Evolutionary conservation across 2,888 invertebrate genomes (phyloP).

Genomic region (Cybosia mesomella): DNA sequence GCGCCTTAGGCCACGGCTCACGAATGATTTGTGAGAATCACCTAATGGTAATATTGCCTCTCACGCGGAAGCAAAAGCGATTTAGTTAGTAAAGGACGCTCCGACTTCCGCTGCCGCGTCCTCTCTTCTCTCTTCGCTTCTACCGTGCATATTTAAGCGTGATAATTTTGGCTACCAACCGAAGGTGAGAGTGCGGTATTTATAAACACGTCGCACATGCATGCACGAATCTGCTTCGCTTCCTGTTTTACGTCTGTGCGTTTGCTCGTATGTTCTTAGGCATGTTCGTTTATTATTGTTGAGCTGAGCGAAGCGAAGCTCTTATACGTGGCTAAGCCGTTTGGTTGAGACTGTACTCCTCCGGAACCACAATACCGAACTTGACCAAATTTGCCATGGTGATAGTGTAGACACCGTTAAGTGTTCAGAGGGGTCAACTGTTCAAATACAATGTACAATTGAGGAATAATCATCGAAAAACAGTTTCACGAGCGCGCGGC

Average conservation of each 20-base stretch:
- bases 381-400: no score
- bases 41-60: not conserved
- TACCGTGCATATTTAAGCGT: constrained; percentile 51
- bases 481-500: no score
- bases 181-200: constrained; percentile 82
- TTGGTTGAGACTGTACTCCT: no score
- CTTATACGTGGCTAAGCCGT: no score
- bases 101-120: constrained; percentile 36
- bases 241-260: constrained; percentile 63
- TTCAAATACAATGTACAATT: no score
- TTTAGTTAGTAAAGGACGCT: constrained; percentile 11
- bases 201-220: constrained; percentile 61
- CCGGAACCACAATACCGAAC: no score
- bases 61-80: not conserved
- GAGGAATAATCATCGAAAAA: no score
- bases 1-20: not conserved
- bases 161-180: constrained; percentile 80
- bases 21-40: not conserved
- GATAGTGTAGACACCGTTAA: no score
- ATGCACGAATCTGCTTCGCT: constrained; percentile 64
- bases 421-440: no score
- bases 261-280: constrained; percentile 31
- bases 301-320: no score
- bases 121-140: constrained; percentile 38
- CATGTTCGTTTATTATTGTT: constrained; percentile 20